phyloP scores from a whole-genome alignment of 2,797 vertebrate species.

The Potorous gilbertii region DNA sequence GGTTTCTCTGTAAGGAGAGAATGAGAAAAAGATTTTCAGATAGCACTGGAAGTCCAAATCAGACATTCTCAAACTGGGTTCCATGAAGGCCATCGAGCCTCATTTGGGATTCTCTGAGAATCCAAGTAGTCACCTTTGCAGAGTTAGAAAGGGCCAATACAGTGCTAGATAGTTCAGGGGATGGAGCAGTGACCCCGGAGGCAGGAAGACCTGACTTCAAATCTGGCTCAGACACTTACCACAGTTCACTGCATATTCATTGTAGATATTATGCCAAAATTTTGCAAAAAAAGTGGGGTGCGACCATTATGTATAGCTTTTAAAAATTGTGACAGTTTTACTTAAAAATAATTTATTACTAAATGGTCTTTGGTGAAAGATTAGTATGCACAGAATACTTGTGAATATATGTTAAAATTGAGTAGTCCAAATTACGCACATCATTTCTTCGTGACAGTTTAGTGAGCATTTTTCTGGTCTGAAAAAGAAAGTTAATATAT shows the following conservation, averaged over 20 bases:
- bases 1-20: not conserved
- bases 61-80: not conserved
- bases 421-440: no score
- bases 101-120: not conserved
- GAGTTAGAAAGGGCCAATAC: not conserved
- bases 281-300: no score
- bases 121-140: not conserved
- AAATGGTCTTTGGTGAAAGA: no score
- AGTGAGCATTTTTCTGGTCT: no score
- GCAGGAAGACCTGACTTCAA: not conserved
- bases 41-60: not conserved
- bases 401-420: no score
- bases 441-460: no score
- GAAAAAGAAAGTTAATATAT: no score
- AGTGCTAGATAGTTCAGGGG: not conserved
- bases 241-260: not conserved
- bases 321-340: no score
- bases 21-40: not conserved
- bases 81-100: not conserved
- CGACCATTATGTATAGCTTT: no score
- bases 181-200: not conserved
- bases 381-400: no score
- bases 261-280: no score
- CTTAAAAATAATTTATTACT: no score
- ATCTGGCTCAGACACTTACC: not conserved